Conservation (phyloP, 2,113 vertebrate genomes). For the Rhizomys pruinosus region DNA sequence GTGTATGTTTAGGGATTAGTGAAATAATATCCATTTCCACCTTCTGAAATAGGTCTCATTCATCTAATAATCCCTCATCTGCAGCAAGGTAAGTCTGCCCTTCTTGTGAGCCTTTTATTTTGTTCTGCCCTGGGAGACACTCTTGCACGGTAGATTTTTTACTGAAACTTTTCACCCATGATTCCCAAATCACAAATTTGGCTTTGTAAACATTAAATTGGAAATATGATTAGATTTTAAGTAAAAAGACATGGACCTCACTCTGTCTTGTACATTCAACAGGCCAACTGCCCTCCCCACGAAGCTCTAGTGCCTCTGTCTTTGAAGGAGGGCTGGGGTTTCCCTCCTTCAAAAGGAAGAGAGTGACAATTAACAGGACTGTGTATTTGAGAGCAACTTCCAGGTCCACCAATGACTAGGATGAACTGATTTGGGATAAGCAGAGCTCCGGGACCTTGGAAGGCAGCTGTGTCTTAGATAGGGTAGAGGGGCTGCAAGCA, state of each 20-base stretch:
- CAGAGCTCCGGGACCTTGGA: too few species aligned
- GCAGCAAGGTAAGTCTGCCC: background rate
- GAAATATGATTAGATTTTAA: background rate
- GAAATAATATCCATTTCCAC: background rate
- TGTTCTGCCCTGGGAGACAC: background rate
- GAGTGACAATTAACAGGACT: background rate
- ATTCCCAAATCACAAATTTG: background rate
- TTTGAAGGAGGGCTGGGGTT: background rate
- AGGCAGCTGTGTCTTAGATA: too few species aligned
- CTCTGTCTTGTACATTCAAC: background rate
- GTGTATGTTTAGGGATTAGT: background rate
- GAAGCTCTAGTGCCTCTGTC: background rate
- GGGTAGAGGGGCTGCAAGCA: too few species aligned
- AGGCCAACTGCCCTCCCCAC: background rate
- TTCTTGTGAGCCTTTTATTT: background rate
- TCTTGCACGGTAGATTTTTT: background rate
- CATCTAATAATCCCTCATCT: background rate
- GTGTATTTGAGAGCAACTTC: background rate
- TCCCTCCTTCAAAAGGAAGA: background rate
- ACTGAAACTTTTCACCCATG: background rate
- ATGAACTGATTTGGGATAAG: background rate
- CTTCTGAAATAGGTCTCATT: background rate
- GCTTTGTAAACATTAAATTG: background rate
- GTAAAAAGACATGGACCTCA: background rate
- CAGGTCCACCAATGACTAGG: accelerated